Percentiles rank a stretch among this genome's conserved stretches.
Conservation (phyloP, 2,113 vertebrate genomes). For the Melozone crissalis region DNA sequence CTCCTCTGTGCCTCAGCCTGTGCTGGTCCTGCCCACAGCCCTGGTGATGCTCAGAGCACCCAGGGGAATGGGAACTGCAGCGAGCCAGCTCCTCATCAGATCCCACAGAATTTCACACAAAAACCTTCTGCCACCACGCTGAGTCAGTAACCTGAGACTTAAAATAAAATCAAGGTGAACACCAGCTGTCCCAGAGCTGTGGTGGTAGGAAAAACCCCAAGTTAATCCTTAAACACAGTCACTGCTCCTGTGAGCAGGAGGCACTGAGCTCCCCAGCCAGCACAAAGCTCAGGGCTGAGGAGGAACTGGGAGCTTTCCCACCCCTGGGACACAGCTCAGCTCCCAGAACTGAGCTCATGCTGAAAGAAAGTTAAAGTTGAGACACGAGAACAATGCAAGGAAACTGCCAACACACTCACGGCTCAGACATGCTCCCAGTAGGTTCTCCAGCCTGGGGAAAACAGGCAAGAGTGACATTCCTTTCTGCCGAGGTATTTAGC, state of each 20-base stretch:
- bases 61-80: neutral
- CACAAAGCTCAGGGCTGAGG: neutral
- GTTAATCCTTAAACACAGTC: neutral
- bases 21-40: neutral
- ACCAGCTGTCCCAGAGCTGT: neutral
- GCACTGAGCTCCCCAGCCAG: neutral
- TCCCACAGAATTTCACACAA: accelerated
- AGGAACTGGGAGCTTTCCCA: neutral
- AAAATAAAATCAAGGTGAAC: neutral
- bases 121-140: neutral
- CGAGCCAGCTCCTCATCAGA: neutral
- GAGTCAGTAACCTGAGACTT: neutral
- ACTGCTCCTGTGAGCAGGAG: neutral
- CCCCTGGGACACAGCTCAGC: neutral
- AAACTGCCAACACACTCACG: slow-evolving; percentile 53
- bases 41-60: neutral
- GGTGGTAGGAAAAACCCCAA: neutral
- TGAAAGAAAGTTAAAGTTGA: slow-evolving; percentile 59
- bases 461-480: slow-evolving; percentile 8
- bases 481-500: slow-evolving; percentile 24
- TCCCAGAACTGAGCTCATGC: slow-evolving; percentile 20
- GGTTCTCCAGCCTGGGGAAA: neutral
- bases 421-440: slow-evolving; percentile 31
- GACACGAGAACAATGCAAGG: slow-evolving; percentile 60
- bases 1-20: neutral